phyloP scores from a whole-genome alignment of 2,888 invertebrate species.

The Pyrgus malvae region DNA sequence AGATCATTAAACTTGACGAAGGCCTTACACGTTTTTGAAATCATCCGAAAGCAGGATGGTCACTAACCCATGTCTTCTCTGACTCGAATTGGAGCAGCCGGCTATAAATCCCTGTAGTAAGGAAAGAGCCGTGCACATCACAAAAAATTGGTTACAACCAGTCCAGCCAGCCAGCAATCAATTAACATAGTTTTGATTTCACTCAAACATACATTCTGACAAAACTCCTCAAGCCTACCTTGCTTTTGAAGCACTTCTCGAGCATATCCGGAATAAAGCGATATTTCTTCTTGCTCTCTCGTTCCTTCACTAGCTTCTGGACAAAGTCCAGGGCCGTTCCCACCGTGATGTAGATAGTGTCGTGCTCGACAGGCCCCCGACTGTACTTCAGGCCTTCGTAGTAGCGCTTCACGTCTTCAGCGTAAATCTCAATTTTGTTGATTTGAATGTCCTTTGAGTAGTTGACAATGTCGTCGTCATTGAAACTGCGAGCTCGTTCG shows the following conservation, averaged over 20 bases:
- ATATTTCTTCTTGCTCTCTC: neutral
- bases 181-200: neutral
- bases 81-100: too few species aligned
- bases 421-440: constrained; percentile 16
- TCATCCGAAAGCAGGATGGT: too few species aligned
- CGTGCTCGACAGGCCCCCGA: constrained; percentile 4
- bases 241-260: constrained; percentile 12
- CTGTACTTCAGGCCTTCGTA: neutral
- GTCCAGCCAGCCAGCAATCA: too few species aligned
- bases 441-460: constrained; percentile 1
- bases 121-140: too few species aligned
- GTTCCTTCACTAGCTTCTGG: neutral
- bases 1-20: too few species aligned
- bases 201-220: neutral
- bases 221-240: too few species aligned
- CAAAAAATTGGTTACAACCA: too few species aligned
- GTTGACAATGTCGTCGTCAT: neutral
- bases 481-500: neutral
- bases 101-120: too few species aligned
- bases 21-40: too few species aligned
- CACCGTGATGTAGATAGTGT: constrained; percentile 1
- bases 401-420: constrained; percentile 7
- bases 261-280: neutral
- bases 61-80: too few species aligned
- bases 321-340: constrained; percentile 12